Percentiles rank a stretch among this genome's conserved stretches.
These are phyloP conservation scores for Poeciliopsis paucimaculata DNA, from an alignment of 2,797 vertebrate genomes.

Conservation along the genomic window DNA sequence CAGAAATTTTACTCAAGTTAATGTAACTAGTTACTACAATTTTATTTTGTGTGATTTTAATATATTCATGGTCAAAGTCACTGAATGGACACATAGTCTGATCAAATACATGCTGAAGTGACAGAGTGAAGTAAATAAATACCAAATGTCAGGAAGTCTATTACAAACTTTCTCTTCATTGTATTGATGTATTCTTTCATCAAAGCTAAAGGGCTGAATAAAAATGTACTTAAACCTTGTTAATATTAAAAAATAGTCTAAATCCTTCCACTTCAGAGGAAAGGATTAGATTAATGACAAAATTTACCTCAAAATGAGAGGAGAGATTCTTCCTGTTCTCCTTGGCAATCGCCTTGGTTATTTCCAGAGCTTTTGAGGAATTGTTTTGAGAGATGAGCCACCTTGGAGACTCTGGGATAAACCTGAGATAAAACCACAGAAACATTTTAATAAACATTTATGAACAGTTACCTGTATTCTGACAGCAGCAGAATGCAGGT, in stretches of 20 bases:
- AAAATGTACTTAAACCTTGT: background rate
- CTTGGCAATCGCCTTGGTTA: constrained; percentile 85
- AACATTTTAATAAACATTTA: background rate
- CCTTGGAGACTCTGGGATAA: constrained; percentile 91
- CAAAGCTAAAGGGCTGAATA: background rate
- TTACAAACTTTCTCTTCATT: background rate
- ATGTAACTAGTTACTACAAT: too few species aligned
- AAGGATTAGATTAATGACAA: background rate
- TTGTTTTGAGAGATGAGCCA: constrained; percentile 91
- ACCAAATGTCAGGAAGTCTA: background rate
- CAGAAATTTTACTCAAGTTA: too few species aligned
- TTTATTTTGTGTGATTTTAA: too few species aligned
- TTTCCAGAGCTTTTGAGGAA: constrained; percentile 81
- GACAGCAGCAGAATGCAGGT: background rate
- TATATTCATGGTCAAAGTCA: too few species aligned
- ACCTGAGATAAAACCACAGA: constrained; percentile 71
- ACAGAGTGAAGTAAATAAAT: too few species aligned
- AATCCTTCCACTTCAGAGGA: background rate
- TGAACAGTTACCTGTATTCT: background rate
- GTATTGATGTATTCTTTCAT: background rate
- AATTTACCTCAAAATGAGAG: constrained; percentile 59
- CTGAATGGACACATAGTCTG: too few species aligned
- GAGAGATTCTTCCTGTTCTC: constrained; percentile 83
- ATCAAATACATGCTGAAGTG: too few species aligned
- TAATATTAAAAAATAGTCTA: background rate